Evolutionary conservation across 2,113 vertebrate genomes (phyloP).

Genomic region (Corythornis vintsioides): DNA sequence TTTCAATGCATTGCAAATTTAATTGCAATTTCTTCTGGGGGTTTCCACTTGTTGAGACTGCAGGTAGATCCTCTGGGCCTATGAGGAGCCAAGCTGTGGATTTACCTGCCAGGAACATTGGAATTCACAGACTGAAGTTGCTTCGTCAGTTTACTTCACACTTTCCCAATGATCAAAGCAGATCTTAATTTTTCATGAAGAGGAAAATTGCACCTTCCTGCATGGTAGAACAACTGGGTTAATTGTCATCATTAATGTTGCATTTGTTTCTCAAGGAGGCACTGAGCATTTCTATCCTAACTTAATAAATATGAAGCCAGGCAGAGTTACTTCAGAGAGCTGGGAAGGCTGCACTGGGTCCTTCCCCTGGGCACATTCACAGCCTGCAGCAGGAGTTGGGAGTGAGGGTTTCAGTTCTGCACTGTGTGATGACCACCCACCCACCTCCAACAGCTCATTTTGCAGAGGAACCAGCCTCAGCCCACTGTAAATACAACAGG

Average conservation of each 20-base stretch:
- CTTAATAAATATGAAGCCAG: not conserved
- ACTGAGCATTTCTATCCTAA: not conserved
- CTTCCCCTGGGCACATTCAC: not conserved
- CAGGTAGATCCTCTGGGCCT: not conserved
- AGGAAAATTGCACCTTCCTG: constrained; percentile 67
- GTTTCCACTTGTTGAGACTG: constrained; percentile 43
- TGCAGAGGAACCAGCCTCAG: not conserved
- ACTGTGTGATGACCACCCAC: not conserved
- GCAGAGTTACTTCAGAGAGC: not conserved
- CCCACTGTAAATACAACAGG: not conserved
- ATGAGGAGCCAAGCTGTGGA: accelerated
- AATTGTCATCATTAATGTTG: constrained; percentile 51
- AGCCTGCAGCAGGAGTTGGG: not conserved
- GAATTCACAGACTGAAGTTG: constrained; percentile 20
- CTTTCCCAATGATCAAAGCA: constrained; percentile 60
- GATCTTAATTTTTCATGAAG: constrained; percentile 74
- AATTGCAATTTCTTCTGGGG: constrained; percentile 47
- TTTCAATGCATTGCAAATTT: constrained; percentile 49
- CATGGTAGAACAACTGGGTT: constrained; percentile 71
- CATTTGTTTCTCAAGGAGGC: constrained; percentile 12
- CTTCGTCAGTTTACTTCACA: constrained; percentile 32
- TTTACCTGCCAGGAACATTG: not conserved
- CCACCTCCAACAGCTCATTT: not conserved
- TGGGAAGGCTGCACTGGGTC: not conserved
- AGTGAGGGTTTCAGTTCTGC: not conserved